Percentiles rank a stretch among this genome's conserved stretches.
Evolutionary conservation across 2,113 vertebrate species (phyloP).

Genomic region (Ifrita kowaldi): DNA sequence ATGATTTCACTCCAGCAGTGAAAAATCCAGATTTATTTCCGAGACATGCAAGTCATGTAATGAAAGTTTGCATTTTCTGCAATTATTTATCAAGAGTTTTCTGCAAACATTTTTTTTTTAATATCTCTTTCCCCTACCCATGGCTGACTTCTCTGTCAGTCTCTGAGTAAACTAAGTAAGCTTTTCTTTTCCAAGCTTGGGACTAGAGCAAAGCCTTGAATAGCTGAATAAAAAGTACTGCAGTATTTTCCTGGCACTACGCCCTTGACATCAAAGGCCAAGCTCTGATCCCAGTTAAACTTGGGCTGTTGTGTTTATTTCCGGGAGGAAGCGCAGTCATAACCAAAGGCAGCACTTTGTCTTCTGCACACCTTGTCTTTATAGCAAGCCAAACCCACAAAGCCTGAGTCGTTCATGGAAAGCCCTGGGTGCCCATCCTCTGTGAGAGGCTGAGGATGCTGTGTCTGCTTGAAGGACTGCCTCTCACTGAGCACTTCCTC

Average conservation of each 20-base stretch:
- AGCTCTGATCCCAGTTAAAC: conserved; percentile 13
- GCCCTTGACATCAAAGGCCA: conserved; percentile 16
- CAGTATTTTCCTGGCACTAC: conserved; percentile 28
- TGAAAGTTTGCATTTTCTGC: background rate
- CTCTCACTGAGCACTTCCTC: background rate
- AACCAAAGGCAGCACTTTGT: conserved; percentile 34
- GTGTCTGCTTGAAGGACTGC: background rate
- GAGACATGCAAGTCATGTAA: background rate
- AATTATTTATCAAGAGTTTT: background rate
- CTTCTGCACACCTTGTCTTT: conserved; percentile 10
- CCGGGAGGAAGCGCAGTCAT: conserved; percentile 10
- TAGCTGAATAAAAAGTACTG: background rate
- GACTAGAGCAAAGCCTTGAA: background rate
- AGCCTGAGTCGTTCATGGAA: background rate
- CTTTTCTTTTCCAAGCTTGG: background rate
- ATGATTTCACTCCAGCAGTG: background rate
- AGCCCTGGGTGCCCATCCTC: background rate
- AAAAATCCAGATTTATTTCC: background rate
- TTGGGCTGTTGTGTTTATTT: conserved; percentile 30
- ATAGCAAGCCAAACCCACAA: background rate
- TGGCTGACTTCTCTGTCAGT: background rate
- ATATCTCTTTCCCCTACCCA: background rate
- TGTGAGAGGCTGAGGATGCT: background rate
- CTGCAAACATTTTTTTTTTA: background rate
- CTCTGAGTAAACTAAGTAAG: background rate